Conservation (phyloP, 37 sponge, comb jelly and placozoan species). For the Aplysina aerophoba region DNA sequence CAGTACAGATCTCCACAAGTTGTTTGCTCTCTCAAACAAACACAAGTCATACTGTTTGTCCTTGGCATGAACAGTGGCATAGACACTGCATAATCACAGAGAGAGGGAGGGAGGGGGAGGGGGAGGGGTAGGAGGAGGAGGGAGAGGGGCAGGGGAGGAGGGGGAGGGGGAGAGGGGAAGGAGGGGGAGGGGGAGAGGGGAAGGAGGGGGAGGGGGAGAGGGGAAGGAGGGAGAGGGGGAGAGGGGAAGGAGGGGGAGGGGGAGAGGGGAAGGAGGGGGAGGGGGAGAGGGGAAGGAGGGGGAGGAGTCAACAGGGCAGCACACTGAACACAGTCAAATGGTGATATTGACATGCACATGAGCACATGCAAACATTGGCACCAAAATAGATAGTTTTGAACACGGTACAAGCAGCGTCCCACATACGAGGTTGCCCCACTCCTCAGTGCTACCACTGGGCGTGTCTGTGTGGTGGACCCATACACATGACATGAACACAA, state of each 20-base stretch:
- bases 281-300: background rate
- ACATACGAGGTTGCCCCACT: too few species aligned
- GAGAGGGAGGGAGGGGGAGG: background rate
- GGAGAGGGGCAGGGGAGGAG: background rate
- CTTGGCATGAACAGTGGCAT: background rate
- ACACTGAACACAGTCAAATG: background rate
- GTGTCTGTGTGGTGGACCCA: too few species aligned
- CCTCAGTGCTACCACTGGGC: too few species aligned
- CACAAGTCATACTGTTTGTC: too few species aligned
- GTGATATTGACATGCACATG: background rate
- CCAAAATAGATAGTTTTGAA: background rate
- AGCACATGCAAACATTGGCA: background rate
- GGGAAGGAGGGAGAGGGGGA: background rate
- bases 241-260: background rate
- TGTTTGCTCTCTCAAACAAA: too few species aligned
- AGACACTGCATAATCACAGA: background rate
- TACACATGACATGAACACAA: too few species aligned
- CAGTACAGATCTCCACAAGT: too few species aligned
- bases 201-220: background rate
- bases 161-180: background rate
- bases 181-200: background rate
- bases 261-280: background rate
- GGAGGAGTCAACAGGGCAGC: background rate
- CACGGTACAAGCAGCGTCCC: too few species aligned
- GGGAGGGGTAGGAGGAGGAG: background rate